Evolutionary conservation across 2,888 invertebrate species (phyloP).

Genomic region (Harpagoxenus sublaevis): DNA sequence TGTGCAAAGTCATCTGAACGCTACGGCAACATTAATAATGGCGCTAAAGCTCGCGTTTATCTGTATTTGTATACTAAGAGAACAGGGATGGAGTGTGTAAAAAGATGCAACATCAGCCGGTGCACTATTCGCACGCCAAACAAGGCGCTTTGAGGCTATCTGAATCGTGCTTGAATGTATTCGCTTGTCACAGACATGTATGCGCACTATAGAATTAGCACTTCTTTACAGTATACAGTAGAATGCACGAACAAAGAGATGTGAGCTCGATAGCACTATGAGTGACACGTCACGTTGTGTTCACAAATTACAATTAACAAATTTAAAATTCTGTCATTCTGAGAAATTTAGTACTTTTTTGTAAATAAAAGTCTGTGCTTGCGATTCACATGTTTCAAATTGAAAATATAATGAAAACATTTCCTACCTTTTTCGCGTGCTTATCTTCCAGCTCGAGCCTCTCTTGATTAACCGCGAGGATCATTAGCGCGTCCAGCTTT

Average conservation of each 20-base stretch:
- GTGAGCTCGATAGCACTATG: background rate
- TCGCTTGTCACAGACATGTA: background rate
- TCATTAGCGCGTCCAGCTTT: constrained; percentile 88
- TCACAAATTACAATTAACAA: background rate
- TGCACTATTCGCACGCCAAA: constrained; percentile 1
- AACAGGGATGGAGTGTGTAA: background rate
- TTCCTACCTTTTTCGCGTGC: constrained; percentile 90
- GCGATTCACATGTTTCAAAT: background rate
- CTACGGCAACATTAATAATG: constrained; percentile 34
- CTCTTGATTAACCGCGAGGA: constrained; percentile 90
- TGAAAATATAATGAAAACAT: background rate
- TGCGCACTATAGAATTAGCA: constrained; percentile 11
- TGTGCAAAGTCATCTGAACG: background rate
- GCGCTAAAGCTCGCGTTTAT: constrained; percentile 10
- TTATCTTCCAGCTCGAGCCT: constrained; percentile 90
- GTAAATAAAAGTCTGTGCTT: background rate
- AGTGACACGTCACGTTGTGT: background rate
- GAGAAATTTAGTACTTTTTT: constrained; percentile 8
- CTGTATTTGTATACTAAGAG: background rate
- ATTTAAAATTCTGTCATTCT: background rate
- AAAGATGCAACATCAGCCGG: background rate
- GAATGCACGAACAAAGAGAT: background rate
- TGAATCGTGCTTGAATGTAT: constrained; percentile 5
- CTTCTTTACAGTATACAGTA: background rate
- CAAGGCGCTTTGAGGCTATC: constrained; percentile 1